phyloP scores from a whole-genome alignment of 1,140 invertebrate genomes.

The Grapholita molesta region DNA sequence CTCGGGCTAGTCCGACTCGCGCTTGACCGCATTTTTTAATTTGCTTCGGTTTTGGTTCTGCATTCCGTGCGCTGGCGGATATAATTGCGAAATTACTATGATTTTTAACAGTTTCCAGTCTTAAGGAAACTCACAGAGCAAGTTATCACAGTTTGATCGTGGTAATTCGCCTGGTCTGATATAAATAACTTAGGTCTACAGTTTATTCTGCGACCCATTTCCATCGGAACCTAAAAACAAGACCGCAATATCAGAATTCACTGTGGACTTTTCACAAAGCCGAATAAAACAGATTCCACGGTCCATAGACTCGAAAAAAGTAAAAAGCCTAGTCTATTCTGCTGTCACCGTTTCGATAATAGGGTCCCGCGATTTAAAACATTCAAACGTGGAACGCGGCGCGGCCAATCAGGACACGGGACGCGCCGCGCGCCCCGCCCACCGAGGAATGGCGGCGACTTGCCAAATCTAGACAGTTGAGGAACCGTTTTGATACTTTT shows the following conservation, averaged over 20 bases:
- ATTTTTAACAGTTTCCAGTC: no score
- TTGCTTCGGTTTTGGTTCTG: neutral
- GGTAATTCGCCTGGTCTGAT: no score
- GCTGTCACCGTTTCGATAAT: constrained; percentile 31
- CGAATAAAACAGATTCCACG: neutral
- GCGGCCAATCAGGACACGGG: constrained; percentile 53
- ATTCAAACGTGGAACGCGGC: constrained; percentile 9
- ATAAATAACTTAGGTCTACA: no score
- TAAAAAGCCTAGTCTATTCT: constrained; percentile 27
- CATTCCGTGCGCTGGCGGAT: neutral
- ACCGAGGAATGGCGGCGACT: constrained; percentile 61
- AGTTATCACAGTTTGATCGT: no score
- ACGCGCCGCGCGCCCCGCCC: constrained; percentile 45
- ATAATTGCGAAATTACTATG: neutral
- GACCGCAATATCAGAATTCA: neutral
- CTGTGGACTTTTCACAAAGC: neutral
- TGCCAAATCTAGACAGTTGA: constrained; percentile 63
- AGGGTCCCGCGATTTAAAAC: constrained; percentile 29
- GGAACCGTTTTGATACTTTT: neutral
- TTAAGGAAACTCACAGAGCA: no score
- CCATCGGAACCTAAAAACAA: neutral
- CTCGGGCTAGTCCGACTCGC: no score
- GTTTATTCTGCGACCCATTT: no score
- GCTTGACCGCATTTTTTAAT: neutral
- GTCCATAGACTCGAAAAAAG: neutral